phyloP scores from a whole-genome alignment of 2,113 vertebrate species.

The Spermophilus dauricus region DNA sequence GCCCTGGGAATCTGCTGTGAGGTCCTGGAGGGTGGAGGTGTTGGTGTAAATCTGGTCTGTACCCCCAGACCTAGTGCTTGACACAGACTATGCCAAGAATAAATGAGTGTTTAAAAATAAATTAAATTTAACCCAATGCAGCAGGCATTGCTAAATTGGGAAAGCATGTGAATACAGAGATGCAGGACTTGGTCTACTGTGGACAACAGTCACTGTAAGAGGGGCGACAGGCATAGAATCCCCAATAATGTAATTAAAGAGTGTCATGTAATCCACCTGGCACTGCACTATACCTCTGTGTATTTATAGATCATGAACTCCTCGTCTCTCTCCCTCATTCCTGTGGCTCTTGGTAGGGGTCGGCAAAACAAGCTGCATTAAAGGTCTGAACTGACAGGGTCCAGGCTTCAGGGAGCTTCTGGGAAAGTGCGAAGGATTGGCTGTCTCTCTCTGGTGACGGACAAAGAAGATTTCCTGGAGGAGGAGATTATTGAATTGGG shows the following conservation, averaged over 20 bases:
- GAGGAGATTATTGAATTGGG: background rate
- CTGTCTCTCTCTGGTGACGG: background rate
- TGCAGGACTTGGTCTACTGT: background rate
- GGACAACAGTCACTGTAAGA: background rate
- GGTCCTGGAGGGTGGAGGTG: background rate
- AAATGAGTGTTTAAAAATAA: background rate
- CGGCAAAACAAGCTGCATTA: accelerated
- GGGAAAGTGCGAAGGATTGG: background rate
- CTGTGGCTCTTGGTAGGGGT: background rate
- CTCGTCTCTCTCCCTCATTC: background rate
- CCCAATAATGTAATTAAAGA: background rate
- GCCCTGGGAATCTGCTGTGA: background rate
- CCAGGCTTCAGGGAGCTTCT: background rate
- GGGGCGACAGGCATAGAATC: background rate
- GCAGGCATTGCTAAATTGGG: background rate
- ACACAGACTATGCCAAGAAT: background rate
- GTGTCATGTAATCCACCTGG: too few species aligned
- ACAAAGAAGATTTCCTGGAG: background rate
- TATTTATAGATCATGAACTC: background rate
- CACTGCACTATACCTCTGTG: accelerated
- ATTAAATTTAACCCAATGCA: background rate
- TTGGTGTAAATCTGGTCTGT: background rate
- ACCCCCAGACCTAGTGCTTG: background rate
- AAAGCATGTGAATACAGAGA: background rate
- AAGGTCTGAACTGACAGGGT: too few species aligned